Evolutionary conservation across 1,140 invertebrate species (phyloP), one percentile per base, ranked within the genome.

Genomic region (Zaprionus ornatus): DNA sequence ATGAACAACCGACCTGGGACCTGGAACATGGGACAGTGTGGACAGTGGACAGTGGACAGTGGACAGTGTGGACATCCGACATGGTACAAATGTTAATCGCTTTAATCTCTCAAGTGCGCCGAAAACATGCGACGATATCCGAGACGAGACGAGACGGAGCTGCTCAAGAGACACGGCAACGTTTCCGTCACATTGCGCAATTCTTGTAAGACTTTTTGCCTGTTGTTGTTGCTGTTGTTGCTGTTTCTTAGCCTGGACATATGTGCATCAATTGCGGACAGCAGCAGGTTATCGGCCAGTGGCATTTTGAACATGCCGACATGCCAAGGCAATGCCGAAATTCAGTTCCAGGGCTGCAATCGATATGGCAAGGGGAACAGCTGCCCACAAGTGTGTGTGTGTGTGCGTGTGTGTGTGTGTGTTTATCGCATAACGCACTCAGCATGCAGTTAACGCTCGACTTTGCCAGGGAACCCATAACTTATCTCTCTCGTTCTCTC

Each of bases 51-150:
- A 59, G 15, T 1, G 77, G 70, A 60, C 66, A 60, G n/a, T 27
- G 74, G 70, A 40, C 70, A 15, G 10, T 40, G 40, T 40, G 40
- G 54, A 61, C 25, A 40, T 15, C 70, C 62, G 82, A 86, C 82
- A 82, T 77, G 77, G 69, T 82, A 90, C 75, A 84, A 88, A 88
- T 90, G 85, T 90, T 90, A 90, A 90, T 90, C 85, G 85, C 79
- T 82, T 90, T 90, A 90, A 88, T 88, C 85, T 88, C 79, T 81
- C 85, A 80, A 88, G 85, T 90, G 85, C 85, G 85, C 85, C 85
- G 81, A 85, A 84, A 88, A 90, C 85, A 90, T 79, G 74, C 71
- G 69, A 83, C 78, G 76, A 88, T 84, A 74, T 75, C 48, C 62
- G 45, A 69, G 57, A 21, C 17, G 45, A 50, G 45, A 27, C 57